Conservation (phyloP, 2,113 vertebrate genomes). For the Microcebus jonahi region DNA sequence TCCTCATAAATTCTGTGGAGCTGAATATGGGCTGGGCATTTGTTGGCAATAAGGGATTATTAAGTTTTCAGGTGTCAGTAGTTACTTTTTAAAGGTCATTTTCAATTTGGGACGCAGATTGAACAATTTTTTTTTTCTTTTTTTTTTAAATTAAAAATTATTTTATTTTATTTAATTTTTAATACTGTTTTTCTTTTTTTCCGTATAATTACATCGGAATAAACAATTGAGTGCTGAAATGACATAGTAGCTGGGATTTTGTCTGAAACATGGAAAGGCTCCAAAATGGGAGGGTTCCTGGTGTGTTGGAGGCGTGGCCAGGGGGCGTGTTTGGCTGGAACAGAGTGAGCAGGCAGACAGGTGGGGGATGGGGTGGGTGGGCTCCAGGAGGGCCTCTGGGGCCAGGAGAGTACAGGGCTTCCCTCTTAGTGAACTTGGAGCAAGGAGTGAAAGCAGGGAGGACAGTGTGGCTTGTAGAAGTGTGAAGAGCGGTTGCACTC, state of each 20-base stretch:
- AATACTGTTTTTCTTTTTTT: too few relatives aligned
- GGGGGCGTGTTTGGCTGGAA: background rate
- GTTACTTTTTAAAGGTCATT: conserved; percentile 36
- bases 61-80: background rate
- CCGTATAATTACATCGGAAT: too few relatives aligned
- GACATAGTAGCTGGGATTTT: background rate
- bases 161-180: too few relatives aligned
- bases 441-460: background rate
- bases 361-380: background rate
- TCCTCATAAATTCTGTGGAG: background rate
- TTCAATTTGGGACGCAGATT: background rate
- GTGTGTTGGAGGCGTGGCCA: background rate
- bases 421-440: background rate
- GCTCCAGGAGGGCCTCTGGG: background rate
- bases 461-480: background rate
- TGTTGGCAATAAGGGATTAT: background rate
- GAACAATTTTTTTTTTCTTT: background rate
- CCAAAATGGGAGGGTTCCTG: background rate
- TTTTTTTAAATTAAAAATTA: too few relatives aligned
- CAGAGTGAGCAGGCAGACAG: background rate
- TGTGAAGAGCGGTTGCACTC: background rate
- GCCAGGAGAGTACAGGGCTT: background rate
- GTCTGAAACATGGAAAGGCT: background rate
- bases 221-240: conserved; percentile 32
- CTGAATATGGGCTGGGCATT: background rate